Base-by-base conservation (phyloP, 2,113 vertebrate species). In the Pao palembangensis region DNA sequence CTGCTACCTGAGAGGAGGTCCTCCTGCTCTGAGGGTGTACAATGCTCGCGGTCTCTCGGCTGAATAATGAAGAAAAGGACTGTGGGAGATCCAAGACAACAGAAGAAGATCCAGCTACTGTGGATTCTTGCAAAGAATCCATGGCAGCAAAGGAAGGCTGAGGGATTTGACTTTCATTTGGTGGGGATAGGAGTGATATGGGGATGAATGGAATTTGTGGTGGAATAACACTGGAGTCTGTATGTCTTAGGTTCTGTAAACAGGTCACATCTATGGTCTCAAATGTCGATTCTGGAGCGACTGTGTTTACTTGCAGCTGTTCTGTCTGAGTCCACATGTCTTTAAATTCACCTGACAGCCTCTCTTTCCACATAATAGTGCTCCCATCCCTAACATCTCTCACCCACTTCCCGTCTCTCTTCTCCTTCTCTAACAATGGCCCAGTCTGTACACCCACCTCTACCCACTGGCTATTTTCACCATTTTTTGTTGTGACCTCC, bases 381-480 rank as follows among this genome's bases (percentile, higher is more conserved):
- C 25, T 23, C 18, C 57, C 71, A 13, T 64, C 79, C 49, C 48
- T 76, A 55, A 73, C 61, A 41, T 75, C 76, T 64, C 70, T 83
- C 72, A 31, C 73, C 75, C 67, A 69, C 28, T 2, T 53, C 54
- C 28, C 11, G 34, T 38, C 13, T 44, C n/a, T 60, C 8, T 13
- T 56, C 28, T 61, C 64, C 41, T 51, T 67, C 28, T 34, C 8
- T 16, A 31, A 42, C 66, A n/a, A 5, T 2, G 68, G 51, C 52
- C 87, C 84, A 0, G 79, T 85, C 75, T 88, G 85, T 14, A 85
- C 76, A 4, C 75, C 81, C 0, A 65, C 79, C 12, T 83, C 74
- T 0, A 5, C 19, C 2, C 2, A 21, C 4, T 0, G 41, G 15
- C 21, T 6, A 0, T 25, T 3, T 38, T 28, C 52, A 5, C 41